phyloP scores from a whole-genome alignment of 2,113 vertebrate species.

The Tringa solitaria region DNA sequence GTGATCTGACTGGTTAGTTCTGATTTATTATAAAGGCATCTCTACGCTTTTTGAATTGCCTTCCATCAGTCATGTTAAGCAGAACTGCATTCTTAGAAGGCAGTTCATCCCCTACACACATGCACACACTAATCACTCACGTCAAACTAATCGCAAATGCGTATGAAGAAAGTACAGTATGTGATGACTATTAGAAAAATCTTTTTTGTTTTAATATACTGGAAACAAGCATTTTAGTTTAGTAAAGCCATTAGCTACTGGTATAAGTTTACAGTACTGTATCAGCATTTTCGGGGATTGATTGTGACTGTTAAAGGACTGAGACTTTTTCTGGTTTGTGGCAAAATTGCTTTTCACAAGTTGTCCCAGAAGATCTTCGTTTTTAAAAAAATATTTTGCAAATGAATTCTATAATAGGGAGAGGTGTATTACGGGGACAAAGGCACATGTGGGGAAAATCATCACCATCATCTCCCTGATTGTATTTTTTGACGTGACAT shows the following conservation, averaged over 20 bases:
- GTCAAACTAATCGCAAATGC: neutral
- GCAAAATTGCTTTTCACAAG: neutral
- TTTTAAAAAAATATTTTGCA: neutral
- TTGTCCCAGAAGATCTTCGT: neutral
- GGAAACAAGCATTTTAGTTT: neutral
- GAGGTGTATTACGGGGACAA: neutral
- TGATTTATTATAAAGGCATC: constrained; percentile 48
- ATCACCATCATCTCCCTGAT: neutral
- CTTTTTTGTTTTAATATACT: neutral
- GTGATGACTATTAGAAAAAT: neutral
- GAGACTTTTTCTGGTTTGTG: neutral
- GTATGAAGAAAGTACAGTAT: neutral
- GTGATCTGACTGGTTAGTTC: constrained; percentile 6
- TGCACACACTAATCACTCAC: neutral
- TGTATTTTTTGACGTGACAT: neutral
- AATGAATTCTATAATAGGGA: neutral
- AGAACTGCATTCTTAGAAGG: neutral
- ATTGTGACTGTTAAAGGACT: neutral
- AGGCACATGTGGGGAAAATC: neutral
- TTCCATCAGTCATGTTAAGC: neutral
- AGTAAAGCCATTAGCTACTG: neutral
- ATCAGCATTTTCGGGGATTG: neutral
- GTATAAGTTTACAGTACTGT: neutral
- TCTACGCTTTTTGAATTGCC: neutral
- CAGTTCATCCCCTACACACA: neutral